Conservation (phyloP, 2,113 vertebrate species). For the Girardinichthys multiradiatus region DNA sequence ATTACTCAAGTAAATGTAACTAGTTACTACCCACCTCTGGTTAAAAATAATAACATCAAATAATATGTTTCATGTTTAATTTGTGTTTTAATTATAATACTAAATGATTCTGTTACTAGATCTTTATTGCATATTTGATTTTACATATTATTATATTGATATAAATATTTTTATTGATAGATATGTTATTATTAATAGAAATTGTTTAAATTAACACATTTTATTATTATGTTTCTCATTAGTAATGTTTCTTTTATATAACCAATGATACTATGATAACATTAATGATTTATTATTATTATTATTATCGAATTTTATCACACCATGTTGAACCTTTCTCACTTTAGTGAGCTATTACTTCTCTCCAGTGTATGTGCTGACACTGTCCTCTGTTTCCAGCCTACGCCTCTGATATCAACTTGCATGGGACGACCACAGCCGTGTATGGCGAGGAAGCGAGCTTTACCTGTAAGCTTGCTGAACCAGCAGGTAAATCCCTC, state of each 20-base stretch:
- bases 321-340: background rate
- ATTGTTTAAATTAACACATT: no score
- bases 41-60: background rate
- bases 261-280: no score
- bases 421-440: conserved; percentile 17
- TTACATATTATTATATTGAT: background rate
- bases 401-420: background rate
- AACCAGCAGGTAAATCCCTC: conserved; percentile 34
- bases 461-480: conserved; percentile 30
- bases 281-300: no score
- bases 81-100: background rate
- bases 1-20: no score
- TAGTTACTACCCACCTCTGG: no score
- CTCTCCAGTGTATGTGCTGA: background rate
- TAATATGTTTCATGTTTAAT: background rate
- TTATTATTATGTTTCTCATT: no score
- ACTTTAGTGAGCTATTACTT: no score
- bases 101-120: background rate
- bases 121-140: background rate
- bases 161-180: background rate
- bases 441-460: conserved; percentile 11
- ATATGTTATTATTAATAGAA: background rate
- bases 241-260: no score
- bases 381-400: conserved; percentile 25
- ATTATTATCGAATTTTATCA: background rate